A percentile compares a stretch with the other conserved stretches of the same genome.
Evolutionary conservation across 1,140 invertebrate genomes (phyloP).

Genomic region (Leguminivora glycinivorella): DNA sequence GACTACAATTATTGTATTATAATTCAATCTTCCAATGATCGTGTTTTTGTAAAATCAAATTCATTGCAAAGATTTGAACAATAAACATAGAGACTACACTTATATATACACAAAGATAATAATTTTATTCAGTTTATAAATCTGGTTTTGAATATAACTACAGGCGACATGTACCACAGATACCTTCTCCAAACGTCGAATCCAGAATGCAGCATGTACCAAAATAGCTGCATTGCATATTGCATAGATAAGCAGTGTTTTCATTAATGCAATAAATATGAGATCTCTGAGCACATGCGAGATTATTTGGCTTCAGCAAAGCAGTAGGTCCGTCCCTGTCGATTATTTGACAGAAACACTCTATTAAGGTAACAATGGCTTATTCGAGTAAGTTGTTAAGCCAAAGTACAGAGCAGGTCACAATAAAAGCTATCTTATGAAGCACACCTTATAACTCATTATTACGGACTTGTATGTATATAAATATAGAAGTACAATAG

Average conservation of each 20-base stretch:
- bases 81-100: neutral
- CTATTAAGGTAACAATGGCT: constrained; percentile 32
- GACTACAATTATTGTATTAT: too few species aligned
- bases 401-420: constrained; percentile 37
- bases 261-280: neutral
- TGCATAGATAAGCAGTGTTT: neutral
- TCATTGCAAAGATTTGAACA: neutral
- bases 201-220: constrained; percentile 32
- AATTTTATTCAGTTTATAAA: neutral
- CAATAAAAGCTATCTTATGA: constrained; percentile 35
- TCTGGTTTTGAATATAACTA: neutral
- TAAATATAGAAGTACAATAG: too few species aligned
- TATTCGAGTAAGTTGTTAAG: constrained; percentile 42
- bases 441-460: constrained; percentile 18
- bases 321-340: neutral
- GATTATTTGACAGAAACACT: neutral
- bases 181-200: constrained; percentile 28
- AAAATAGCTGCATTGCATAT: neutral
- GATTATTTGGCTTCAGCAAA: neutral
- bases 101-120: neutral
- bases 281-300: neutral
- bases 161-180: neutral
- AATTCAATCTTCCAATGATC: too few species aligned
- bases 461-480: too few species aligned
- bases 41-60: neutral